Conservation (phyloP, 2,888 invertebrate species). For the Aphelenchoides bicaudatus region DNA sequence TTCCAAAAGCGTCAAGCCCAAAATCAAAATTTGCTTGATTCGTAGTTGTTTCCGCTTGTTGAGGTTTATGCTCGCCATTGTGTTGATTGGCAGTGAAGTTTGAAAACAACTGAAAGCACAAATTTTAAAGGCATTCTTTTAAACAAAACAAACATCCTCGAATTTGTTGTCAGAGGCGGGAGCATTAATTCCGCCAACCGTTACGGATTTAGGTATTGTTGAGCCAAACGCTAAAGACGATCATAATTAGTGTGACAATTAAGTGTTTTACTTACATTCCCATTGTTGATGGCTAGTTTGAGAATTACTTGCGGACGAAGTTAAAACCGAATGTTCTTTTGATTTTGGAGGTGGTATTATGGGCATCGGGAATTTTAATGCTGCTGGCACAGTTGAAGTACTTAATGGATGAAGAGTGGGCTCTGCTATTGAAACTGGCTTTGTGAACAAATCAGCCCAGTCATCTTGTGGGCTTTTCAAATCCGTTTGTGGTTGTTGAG, state of each 20-base stretch:
- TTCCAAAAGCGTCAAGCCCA: too few relatives aligned
- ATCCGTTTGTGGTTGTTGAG: constrained; percentile 6
- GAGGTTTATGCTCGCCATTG: too few relatives aligned
- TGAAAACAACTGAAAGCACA: not conserved
- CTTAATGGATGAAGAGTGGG: constrained; percentile 5
- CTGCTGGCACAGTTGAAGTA: not conserved
- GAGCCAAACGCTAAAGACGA: constrained; percentile 11
- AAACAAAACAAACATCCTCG: constrained; percentile 1
- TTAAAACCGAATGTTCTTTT: constrained; percentile 6
- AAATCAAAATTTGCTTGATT: too few relatives aligned
- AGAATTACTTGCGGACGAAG: too few relatives aligned
- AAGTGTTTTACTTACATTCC: constrained; percentile 7
- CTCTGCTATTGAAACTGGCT: not conserved
- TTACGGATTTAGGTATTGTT: constrained; percentile 12
- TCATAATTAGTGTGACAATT: not conserved
- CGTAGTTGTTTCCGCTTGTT: too few relatives aligned
- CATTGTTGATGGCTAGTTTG: constrained; percentile 5
- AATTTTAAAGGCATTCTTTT: not conserved
- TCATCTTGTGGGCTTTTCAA: too few relatives aligned
- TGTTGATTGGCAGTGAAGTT: too few relatives aligned
- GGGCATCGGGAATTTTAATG: constrained; percentile 12
- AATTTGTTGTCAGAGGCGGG: not conserved
- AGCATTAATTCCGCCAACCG: constrained; percentile 2
- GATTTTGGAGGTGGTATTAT: constrained; percentile 13
- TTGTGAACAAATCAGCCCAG: constrained; percentile 12